These are phyloP conservation scores for Rhinopomastus cyanomelas DNA, from an alignment of 2,113 vertebrate genomes.

Conservation along the genomic window DNA sequence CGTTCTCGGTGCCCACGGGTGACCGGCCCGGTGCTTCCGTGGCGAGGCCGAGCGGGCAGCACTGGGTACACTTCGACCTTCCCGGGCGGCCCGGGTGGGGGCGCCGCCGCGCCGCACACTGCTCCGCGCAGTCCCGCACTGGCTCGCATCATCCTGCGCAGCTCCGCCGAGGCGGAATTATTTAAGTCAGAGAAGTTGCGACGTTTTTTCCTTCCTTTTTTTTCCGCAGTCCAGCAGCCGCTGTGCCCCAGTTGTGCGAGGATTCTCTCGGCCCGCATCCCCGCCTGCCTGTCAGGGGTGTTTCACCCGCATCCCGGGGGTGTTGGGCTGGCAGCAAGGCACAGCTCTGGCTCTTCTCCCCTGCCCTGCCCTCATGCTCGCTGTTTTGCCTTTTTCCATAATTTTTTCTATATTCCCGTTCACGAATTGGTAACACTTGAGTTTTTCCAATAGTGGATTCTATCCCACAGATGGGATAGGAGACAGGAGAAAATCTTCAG, in stretches of 20 bases:
- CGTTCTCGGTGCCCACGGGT: no score
- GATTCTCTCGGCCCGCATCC: no score
- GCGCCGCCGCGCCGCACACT: neutral
- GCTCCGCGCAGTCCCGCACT: neutral
- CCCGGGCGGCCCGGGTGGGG: neutral
- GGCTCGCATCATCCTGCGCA: neutral
- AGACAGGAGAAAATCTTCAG: neutral
- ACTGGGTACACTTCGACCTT: neutral
- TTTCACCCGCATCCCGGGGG: fast-evolving
- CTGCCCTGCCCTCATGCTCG: no score
- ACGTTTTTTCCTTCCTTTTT: fast-evolving
- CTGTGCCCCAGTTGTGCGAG: no score
- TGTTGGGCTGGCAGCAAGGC: neutral
- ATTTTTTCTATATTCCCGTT: fast-evolving
- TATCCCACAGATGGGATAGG: neutral
- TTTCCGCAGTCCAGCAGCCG: no score
- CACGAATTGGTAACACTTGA: fast-evolving
- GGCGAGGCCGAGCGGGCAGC: neutral
- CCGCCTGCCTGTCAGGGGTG: no score
- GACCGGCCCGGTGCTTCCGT: neutral
- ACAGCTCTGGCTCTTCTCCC: neutral
- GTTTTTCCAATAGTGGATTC: neutral
- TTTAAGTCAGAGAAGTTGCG: fast-evolving
- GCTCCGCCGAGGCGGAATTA: neutral
- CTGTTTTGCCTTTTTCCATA: fast-evolving